Base-by-base conservation (phyloP, 2,797 vertebrate species). In the Halcyon badia region DNA sequence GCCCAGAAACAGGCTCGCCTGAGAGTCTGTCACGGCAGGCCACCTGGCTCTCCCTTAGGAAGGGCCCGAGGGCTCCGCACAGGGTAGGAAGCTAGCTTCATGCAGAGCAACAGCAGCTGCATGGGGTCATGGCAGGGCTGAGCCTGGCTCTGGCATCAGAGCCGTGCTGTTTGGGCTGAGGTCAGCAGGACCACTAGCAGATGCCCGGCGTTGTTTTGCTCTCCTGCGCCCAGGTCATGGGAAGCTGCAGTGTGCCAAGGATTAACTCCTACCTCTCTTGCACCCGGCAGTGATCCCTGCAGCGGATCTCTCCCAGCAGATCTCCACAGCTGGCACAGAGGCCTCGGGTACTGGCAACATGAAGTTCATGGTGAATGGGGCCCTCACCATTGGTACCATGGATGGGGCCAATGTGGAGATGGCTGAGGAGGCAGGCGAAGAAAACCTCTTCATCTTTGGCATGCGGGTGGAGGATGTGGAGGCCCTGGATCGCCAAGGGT, bases 311-410 rank as follows among this genome's bases (percentile, higher is more conserved):
- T 99, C 99, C 2, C 98, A 99, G 98, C 99, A 99, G 98, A 99
- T 99, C 97, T 99, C 99, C 95, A 99, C 99, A 0, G 99, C 99
- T 0, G 99, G 99, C 70, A 99, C 99, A 0, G 99, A 99, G 93
- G 99, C 99, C 68, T 99, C 99, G 0, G 99, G 99, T 35, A 99
- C 98, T 0, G 99, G 99, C 52, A 99, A 99, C 97, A 99, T 99
- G 99, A 99, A 99, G 96, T 99, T 99, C 95, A 99, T 99, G 99
- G 97, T 99, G 95, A 99, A 99, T 0, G 99, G 99, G 16, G 99
- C 99, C 14, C 98, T 99, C 66, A 99, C 99, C 92, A 99, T 99
- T 5, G 99, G 99, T 28, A 99, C 99, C 69, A 99, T 99, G 99
- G 99, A 99, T 0, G 99, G 99, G 0, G 99, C 99, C 85, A 99